Evolutionary conservation across 2,888 invertebrate genomes (phyloP).

Genomic region (Spatulosminthurus flaviceps): DNA sequence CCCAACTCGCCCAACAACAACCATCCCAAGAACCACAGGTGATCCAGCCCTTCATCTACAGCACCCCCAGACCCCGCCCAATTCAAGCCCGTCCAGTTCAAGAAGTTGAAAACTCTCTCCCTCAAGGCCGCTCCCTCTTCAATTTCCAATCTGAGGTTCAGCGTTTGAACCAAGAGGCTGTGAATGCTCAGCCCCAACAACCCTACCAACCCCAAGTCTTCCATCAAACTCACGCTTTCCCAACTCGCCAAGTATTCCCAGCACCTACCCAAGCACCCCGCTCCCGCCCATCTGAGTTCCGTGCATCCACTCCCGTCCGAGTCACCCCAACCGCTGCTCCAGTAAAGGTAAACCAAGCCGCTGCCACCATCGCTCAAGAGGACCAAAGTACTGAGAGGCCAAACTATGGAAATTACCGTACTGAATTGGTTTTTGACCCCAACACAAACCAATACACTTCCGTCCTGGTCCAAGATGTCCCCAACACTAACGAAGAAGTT

Average conservation of each 20-base stretch:
- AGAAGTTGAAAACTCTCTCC: conserved; percentile 45
- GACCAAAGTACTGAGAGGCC: neutral
- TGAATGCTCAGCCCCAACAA: conserved; percentile 42
- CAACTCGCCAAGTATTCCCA: conserved; percentile 45
- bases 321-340: conserved; percentile 58
- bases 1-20: too few relatives aligned
- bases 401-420: conserved; percentile 72
- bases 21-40: conserved; percentile 23
- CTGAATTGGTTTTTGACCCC: conserved; percentile 81
- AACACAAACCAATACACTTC: conserved; percentile 81
- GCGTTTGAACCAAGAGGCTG: conserved; percentile 43
- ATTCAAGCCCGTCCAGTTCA: neutral
- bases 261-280: neutral
- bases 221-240: conserved; percentile 57
- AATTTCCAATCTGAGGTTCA: conserved; percentile 53
- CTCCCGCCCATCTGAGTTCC: conserved; percentile 50
- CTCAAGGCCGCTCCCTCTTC: conserved; percentile 46
- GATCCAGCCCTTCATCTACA: conserved; percentile 31
- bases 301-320: conserved; percentile 53
- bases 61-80: conserved; percentile 11
- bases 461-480: conserved; percentile 78
- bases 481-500: conserved; percentile 72
- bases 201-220: conserved; percentile 64
- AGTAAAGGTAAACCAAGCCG: conserved; percentile 33
- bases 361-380: conserved; percentile 16